Base-by-base conservation (phyloP, 2,888 invertebrate species). In the Scaptomyza polygonia region DNA sequence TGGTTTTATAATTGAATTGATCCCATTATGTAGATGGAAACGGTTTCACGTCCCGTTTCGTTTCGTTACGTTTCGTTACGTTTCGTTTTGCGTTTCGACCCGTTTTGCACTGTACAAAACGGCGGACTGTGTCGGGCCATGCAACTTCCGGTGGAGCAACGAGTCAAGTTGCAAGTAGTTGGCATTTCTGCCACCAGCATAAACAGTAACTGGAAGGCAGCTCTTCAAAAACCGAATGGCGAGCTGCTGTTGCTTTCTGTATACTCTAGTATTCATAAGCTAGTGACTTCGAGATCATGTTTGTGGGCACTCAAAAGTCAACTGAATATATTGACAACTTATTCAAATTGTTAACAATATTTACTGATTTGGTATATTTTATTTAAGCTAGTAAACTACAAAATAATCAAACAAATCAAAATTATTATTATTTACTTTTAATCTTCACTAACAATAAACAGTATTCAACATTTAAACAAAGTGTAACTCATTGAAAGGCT, bases 1-100 rank as follows among this genome's bases (percentile, higher is more conserved):
- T 77, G 63, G 79, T 71, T 83, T 84, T 84, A 84, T 86, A 84
- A 84, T 84, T 84, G 86, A 84, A 86, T 84, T 84, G 86, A 86
- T 79, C 75, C 80, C 77, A 86, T 85, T 85, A 84, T 79, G 77
- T 79, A 81, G 77, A 86, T 86, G 81, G 75, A 84, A 79, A 77
- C 77, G 77, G 70, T 83, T 84, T 79, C 72, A 73, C 82, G 70
- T 85, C 77, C 72, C 78, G 73, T 71, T 76, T 73, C 54, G 45
- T 40, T 52, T 49, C 62, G 48, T 40, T 43, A 27, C 36, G n/a
- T n/a, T n/a, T n/a, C n/a, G 44, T 39, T 45, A 43, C 55, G 52
- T 39, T 45, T 48, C 55, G 52, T 58, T 34, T 44, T 32, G 4
- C 39, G 36, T 36, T 36, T 36, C 36, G 65, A 47, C 62, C 47